A percentile compares a stretch with the other conserved stretches of the same genome.
Conservation (phyloP, 2,113 vertebrate genomes). For the Actenoides lindsayi region DNA sequence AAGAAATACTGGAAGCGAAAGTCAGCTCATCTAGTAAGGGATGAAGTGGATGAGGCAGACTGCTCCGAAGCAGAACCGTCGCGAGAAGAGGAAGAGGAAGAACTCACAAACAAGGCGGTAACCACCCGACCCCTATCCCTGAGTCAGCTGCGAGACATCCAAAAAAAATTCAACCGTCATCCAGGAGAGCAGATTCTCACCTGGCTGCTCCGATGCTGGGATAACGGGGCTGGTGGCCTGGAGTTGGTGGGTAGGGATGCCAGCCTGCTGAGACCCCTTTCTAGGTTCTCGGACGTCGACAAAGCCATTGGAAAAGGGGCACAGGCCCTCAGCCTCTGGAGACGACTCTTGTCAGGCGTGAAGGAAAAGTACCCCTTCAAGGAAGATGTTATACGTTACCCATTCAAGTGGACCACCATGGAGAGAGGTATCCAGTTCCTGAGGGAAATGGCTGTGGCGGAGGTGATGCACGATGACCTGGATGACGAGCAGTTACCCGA, state of each 20-base stretch:
- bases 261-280: not conserved
- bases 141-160: not conserved
- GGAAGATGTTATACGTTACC: not conserved
- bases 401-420: not conserved
- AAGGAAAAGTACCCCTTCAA: not conserved
- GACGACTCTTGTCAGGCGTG: not conserved
- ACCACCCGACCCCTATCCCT: not conserved
- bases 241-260: not conserved
- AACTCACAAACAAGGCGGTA: not conserved
- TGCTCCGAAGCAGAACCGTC: not conserved
- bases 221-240: not conserved
- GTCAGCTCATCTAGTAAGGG: not conserved
- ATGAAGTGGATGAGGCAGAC: not conserved
- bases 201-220: not conserved
- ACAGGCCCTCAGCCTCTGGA: not conserved
- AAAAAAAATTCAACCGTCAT: not conserved
- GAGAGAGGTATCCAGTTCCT: not conserved
- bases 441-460: not conserved
- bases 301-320: not conserved
- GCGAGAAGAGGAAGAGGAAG: not conserved
- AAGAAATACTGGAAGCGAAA: not conserved
- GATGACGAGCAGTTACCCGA: not conserved
- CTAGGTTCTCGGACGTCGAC: not conserved
- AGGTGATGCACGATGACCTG: not conserved
- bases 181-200: not conserved